phyloP scores from a whole-genome alignment of 2,888 invertebrate genomes.

The Arctia plantaginis region DNA sequence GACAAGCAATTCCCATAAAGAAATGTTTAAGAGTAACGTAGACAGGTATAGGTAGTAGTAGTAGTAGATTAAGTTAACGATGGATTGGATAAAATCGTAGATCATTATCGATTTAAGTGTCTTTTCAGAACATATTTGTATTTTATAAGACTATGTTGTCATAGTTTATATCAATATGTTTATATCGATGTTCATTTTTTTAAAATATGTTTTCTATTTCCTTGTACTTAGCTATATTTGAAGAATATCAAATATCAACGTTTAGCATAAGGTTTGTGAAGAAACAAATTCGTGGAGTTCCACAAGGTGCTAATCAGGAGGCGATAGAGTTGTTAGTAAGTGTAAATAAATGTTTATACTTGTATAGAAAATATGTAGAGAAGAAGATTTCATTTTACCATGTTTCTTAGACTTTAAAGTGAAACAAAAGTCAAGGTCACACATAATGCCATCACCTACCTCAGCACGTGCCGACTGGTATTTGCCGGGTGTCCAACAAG shows the following conservation, averaged over 20 bases:
- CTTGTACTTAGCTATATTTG: conserved; percentile 27
- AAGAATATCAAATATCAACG: conserved; percentile 37
- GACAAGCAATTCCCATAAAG: background rate
- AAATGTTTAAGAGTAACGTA: background rate
- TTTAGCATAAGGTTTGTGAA: conserved; percentile 42
- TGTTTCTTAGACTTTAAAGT: conserved; percentile 52
- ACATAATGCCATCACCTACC: conserved; percentile 65
- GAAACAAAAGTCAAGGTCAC: conserved; percentile 67
- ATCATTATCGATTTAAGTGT: background rate
- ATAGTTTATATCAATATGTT: background rate
- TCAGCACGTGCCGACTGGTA: conserved; percentile 72
- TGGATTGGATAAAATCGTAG: conserved; percentile 13
- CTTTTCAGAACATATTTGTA: background rate
- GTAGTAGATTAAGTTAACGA: conserved; percentile 18
- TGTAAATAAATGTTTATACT: background rate
- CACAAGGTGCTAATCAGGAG: conserved; percentile 42
- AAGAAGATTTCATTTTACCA: conserved; percentile 37
- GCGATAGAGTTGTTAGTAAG: conserved; percentile 36
- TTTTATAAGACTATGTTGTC: background rate
- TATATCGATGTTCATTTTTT: too few species aligned
- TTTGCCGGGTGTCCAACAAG: conserved; percentile 57
- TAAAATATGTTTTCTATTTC: background rate
- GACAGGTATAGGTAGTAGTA: background rate
- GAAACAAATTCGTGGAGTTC: conserved; percentile 36
- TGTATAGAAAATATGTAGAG: background rate